These are phyloP conservation scores for Pseudoips prasinana DNA, from an alignment of 2,888 invertebrate species.

Conservation along the genomic window DNA sequence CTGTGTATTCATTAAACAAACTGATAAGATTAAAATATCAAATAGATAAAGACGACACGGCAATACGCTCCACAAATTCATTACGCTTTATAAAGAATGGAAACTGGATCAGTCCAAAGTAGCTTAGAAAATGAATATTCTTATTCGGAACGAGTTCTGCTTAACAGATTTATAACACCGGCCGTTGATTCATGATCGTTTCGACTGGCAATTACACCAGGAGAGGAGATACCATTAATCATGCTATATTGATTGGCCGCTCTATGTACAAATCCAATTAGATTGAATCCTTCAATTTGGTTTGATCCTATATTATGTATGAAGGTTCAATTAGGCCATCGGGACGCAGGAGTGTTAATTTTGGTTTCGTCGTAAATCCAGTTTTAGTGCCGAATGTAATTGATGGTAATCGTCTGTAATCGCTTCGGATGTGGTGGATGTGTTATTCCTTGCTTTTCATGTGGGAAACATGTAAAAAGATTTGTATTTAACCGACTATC, in stretches of 20 bases:
- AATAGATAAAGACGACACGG: constrained; percentile 36
- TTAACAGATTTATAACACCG: constrained; percentile 74
- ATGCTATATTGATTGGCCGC: constrained; percentile 74
- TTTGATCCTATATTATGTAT: constrained; percentile 56
- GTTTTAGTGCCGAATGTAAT: constrained; percentile 60
- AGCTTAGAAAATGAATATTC: constrained; percentile 48
- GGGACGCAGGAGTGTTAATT: constrained; percentile 65
- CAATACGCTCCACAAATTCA: constrained; percentile 22
- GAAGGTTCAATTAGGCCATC: constrained; percentile 62
- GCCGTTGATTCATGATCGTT: constrained; percentile 75
- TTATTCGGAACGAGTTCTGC: constrained; percentile 58
- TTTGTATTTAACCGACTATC: constrained; percentile 22
- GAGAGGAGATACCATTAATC: constrained; percentile 76
- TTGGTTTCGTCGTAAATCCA: constrained; percentile 66
- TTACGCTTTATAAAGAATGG: constrained; percentile 29
- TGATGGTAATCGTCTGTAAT: constrained; percentile 61
- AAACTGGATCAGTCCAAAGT: constrained; percentile 32
- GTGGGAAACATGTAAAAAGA: constrained; percentile 45
- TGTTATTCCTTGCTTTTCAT: constrained; percentile 50
- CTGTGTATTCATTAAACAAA: constrained; percentile 43
- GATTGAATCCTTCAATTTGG: constrained; percentile 71
- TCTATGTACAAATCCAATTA: constrained; percentile 77
- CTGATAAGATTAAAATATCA: constrained; percentile 55
- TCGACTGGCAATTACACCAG: constrained; percentile 72
- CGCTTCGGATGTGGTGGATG: constrained; percentile 41